These are phyloP conservation scores for Blastobasis lacticolella DNA, from an alignment of 2,888 invertebrate genomes.

Conservation along the genomic window DNA sequence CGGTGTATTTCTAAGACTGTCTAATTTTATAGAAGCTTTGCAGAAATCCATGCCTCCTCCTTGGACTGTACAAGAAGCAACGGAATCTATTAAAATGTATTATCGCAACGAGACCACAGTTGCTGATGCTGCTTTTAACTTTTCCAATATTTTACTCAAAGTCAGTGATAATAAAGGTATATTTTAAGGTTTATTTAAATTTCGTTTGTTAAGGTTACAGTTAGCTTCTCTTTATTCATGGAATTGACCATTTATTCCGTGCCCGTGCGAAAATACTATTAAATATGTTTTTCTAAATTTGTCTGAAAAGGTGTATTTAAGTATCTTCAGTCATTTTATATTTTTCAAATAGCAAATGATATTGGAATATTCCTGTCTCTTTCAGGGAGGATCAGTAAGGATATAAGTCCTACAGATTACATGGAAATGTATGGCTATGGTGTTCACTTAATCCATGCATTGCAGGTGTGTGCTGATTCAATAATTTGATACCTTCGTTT, in stretches of 20 bases:
- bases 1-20: too few species aligned
- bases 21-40: background rate
- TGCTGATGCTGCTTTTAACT: slow-evolving; percentile 34
- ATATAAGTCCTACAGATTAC: slow-evolving; percentile 58
- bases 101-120: slow-evolving; percentile 28
- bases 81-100: slow-evolving; percentile 40
- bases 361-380: slow-evolving; percentile 31
- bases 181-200: too few species aligned
- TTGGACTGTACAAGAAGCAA: slow-evolving; percentile 50
- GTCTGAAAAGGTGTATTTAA: background rate
- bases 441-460: slow-evolving; percentile 58
- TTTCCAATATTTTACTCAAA: slow-evolving; percentile 31
- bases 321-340: slow-evolving; percentile 2
- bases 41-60: slow-evolving; percentile 36
- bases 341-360: background rate
- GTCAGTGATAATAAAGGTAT: slow-evolving; percentile 40
- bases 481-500: too few species aligned
- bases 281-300: too few species aligned
- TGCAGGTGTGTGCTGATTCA: slow-evolving; percentile 36
- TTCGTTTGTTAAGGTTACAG: too few species aligned
- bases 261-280: too few species aligned
- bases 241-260: too few species aligned
- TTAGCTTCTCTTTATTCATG: too few species aligned
- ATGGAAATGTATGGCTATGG: slow-evolving; percentile 71
- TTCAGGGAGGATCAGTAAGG: slow-evolving; percentile 58